Evolutionary conservation across 2,113 vertebrate genomes (phyloP).

Genomic region (Bombycilla garrulus): DNA sequence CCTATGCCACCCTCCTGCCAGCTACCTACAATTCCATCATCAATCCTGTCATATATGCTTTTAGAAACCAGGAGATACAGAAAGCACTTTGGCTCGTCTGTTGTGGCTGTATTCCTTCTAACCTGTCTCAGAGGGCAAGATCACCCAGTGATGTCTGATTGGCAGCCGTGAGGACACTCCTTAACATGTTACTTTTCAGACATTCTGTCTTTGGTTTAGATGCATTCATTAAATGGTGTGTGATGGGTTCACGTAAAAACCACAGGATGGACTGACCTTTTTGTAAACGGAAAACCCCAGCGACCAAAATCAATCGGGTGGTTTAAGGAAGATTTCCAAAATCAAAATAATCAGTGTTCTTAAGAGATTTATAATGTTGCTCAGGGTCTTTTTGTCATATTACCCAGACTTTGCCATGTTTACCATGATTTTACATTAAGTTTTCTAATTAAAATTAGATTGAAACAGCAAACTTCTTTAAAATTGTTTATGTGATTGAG

Average conservation of each 20-base stretch:
- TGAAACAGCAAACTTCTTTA: conserved; percentile 13
- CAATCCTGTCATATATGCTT: conserved; percentile 98
- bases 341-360: conserved; percentile 60
- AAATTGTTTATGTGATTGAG: conserved; percentile 21
- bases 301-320: conserved; percentile 30
- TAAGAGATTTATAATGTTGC: conserved; percentile 9
- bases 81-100: conserved; percentile 96
- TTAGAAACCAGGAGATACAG: conserved; percentile 99
- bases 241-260: not conserved
- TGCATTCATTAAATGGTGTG: conserved; percentile 22
- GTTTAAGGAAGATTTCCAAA: conserved; percentile 43
- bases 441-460: conserved; percentile 28
- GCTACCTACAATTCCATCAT: conserved; percentile 99
- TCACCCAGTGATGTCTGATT: conserved; percentile 94
- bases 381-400: conserved; percentile 51
- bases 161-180: not conserved
- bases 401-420: conserved; percentile 23
- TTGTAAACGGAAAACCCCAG: conserved; percentile 4
- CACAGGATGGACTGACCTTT: conserved; percentile 41
- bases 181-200: not conserved
- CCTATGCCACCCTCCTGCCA: conserved; percentile 95
- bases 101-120: conserved; percentile 90
- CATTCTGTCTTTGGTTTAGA: not conserved
- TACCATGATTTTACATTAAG: conserved; percentile 44
- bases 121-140: conserved; percentile 87